Evolutionary conservation across 2,888 invertebrate species (phyloP).

Genomic region (Galerucella nymphaeae): DNA sequence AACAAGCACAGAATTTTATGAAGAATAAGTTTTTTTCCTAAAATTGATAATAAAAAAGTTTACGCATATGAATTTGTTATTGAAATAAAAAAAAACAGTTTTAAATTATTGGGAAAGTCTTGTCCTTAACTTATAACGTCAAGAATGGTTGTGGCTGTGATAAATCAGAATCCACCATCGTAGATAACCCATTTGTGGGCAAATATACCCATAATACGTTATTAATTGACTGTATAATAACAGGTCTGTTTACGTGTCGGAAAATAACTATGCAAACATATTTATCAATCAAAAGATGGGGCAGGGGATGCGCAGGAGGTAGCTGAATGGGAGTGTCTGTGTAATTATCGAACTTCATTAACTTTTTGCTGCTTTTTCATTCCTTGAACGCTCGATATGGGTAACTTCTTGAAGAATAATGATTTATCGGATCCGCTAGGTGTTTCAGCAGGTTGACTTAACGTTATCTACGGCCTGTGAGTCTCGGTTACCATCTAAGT

Average conservation of each 20-base stretch:
- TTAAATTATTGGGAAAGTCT: not conserved
- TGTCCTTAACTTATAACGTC: not conserved
- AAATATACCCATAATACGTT: slow-evolving; percentile 56
- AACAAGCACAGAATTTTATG: too few species aligned
- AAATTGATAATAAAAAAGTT: too few species aligned
- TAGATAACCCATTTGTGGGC: slow-evolving; percentile 53
- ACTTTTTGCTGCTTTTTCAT: slow-evolving; percentile 30
- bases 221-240: slow-evolving; percentile 62
- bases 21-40: too few species aligned
- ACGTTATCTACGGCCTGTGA: slow-evolving; percentile 6
- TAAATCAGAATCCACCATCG: slow-evolving; percentile 36
- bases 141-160: not conserved
- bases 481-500: slow-evolving; percentile 12
- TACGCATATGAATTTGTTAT: too few species aligned
- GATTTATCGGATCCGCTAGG: not conserved
- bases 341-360: slow-evolving; percentile 57
- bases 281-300: slow-evolving; percentile 54
- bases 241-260: slow-evolving; percentile 59
- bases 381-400: not conserved
- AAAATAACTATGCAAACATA: slow-evolving; percentile 55
- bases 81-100: too few species aligned
- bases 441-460: slow-evolving; percentile 11
- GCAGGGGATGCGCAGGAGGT: slow-evolving; percentile 30
- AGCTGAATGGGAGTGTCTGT: slow-evolving; percentile 53
- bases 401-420: not conserved